Evolutionary conservation across 2,888 invertebrate genomes (phyloP), one percentile per base, ranked within the genome.

Genomic region (Tachina lurida): DNA sequence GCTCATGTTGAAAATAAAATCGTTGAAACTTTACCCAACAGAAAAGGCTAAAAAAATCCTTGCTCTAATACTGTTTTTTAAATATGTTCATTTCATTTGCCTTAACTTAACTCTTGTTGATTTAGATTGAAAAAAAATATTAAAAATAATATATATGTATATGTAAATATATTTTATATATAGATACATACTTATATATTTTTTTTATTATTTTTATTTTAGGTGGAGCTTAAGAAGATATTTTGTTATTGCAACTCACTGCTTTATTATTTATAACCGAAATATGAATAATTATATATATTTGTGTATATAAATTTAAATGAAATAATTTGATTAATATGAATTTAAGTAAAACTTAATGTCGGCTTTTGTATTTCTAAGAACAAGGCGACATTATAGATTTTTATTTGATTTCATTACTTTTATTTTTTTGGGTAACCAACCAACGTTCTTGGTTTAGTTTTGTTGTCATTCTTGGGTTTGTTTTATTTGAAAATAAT

Each of bases 341-440:
- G 73, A 73, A 60, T 84, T 84, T 84, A 84, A 84, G 67, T 78
- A 67, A 68, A 73, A 77, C 68, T 84, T 73, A 78, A 84, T 74
- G 77, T 77, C 76, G 65, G 70, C 71, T 82, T 82, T 82, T 75
- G 54, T 77, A 54, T 83, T 83, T 83, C 82, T 71, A 52, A 83
- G 82, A 83, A 83, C 52, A 76, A 70, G 49, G 65, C 31, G 82
- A 71, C 70, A 62, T 63, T 68, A 81, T 31, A 71, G 65, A 65
- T 56, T 62, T 70, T n/a, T 39, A 54, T 58, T 63, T 31, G 12
- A 52, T 15, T 63, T 63, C 31, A 31, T 31, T 31, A 31, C 0
- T 49, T 43, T 39, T 63, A 56, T 45, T 15, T 10, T 63, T 75
- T 75, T 63, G 19, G 39, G 15, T 22, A n/a, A 52, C 39, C 49